Base-by-base conservation (phyloP, 1,140 invertebrate genomes). In the Procambarus clarkii region DNA sequence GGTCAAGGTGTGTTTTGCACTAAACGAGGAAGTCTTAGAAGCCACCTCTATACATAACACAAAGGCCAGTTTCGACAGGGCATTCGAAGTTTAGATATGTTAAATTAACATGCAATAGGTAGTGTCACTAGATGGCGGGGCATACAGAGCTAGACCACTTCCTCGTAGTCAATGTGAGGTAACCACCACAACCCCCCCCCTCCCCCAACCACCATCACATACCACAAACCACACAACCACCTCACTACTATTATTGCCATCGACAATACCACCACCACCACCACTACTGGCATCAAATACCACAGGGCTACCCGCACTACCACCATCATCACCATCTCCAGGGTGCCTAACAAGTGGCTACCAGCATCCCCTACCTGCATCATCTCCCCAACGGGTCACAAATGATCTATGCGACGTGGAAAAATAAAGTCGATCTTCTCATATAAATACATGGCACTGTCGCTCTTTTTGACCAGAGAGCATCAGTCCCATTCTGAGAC, bases 361-460 rank as follows among this genome's bases (percentile, higher is more conserved):
- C 69, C 69, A 74, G 24, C n/a, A 74, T 74, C n/a, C n/a, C n/a
- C 69, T 74, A 74, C 69, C 69, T 21, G 15, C 69, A 74, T 74
- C n/a, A 74, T 74, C 69, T 74, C 7, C 69, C 5, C 5, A 5
- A 34, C 69, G 69, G n/a, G 69, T 9, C n/a, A 74, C 2, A 21
- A 74, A 0, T 34, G n/a, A 7, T n/a, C 69, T 34, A 54, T 9
- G 8, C 2, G n/a, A 74, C n/a, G 24, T 7, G 3, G n/a, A 5
- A 11, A 8, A 21, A 74, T 74, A 74, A 24, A n/a, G 69, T 74
- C 69, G 69, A 74, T 15, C 60, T 21, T 21, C 60, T 4, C 1
- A 0, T 1, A 4, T 21, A 64, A 15, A 64, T 15, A 15, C 13
- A 5, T 18, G 18, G 4, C 60, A 64, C 60, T 21, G 13, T 64